Conservation (phyloP, 1,140 invertebrate species). For the Drosophila repleta region DNA sequence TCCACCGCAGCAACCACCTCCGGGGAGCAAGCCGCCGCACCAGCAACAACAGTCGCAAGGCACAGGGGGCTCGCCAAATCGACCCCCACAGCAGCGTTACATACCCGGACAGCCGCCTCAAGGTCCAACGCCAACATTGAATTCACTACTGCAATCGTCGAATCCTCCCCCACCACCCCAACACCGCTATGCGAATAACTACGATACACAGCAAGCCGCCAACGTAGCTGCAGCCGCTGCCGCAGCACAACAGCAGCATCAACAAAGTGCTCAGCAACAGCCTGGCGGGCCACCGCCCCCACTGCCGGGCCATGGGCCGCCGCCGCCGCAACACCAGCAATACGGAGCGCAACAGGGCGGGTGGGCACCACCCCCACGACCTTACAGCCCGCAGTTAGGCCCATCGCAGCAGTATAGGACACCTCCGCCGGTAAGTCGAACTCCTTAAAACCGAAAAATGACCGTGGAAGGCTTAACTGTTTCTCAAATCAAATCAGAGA, state of each 20-base stretch:
- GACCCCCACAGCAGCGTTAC: slow-evolving; percentile 79
- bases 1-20: slow-evolving; percentile 64
- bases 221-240: slow-evolving; percentile 71
- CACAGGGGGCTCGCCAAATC: slow-evolving; percentile 72
- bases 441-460: not conserved
- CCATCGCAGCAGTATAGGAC: slow-evolving; percentile 81
- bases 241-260: slow-evolving; percentile 69
- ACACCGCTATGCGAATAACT: slow-evolving; percentile 83
- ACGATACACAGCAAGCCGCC: slow-evolving; percentile 83
- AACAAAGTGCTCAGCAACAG: slow-evolving; percentile 61
- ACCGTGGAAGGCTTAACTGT: slow-evolving; percentile 35
- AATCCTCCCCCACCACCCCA: slow-evolving; percentile 86
- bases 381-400: slow-evolving; percentile 81
- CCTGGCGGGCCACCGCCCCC: slow-evolving; percentile 74
- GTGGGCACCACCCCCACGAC: slow-evolving; percentile 80
- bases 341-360: slow-evolving; percentile 78
- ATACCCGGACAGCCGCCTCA: slow-evolving; percentile 86
- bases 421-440: slow-evolving; percentile 72
- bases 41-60: slow-evolving; percentile 65
- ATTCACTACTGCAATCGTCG: slow-evolving; percentile 93
- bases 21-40: slow-evolving; percentile 58
- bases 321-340: slow-evolving; percentile 82
- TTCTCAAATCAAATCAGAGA: slow-evolving; percentile 9
- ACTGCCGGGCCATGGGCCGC: slow-evolving; percentile 82
- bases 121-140: slow-evolving; percentile 95